Evolutionary conservation across 2,888 invertebrate species (phyloP).

Genomic region (Hirtodrosophila alboralis): DNA sequence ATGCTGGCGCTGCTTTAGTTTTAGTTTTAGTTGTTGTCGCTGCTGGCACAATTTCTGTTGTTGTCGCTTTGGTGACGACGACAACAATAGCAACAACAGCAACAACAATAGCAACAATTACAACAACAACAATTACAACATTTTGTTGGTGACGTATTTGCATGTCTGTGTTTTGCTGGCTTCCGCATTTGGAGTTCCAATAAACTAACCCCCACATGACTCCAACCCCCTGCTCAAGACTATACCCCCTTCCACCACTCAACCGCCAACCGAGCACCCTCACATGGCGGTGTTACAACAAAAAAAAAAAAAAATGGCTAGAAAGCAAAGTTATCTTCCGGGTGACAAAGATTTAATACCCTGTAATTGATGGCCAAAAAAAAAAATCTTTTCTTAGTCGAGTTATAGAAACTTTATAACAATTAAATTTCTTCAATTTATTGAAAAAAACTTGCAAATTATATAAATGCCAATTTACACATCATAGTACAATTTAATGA

Average conservation of each 20-base stretch:
- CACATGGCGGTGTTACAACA: not conserved
- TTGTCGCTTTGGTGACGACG: slow-evolving; percentile 59
- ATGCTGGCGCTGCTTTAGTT: slow-evolving; percentile 62
- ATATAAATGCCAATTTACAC: too few relatives aligned
- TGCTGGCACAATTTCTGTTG: slow-evolving; percentile 80
- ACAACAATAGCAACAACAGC: slow-evolving; percentile 44
- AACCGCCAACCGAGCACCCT: slow-evolving; percentile 10
- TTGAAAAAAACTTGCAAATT: too few relatives aligned
- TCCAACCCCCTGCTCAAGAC: slow-evolving; percentile 16
- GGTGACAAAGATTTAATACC: too few relatives aligned
- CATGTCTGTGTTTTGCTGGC: slow-evolving; percentile 64
- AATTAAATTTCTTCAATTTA: too few relatives aligned
- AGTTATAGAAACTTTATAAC: too few relatives aligned
- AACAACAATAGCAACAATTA: slow-evolving; percentile 11
- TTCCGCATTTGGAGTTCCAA: slow-evolving; percentile 70
- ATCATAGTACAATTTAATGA: too few relatives aligned
- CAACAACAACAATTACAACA: not conserved
- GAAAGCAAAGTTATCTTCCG: not conserved
- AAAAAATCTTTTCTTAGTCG: too few relatives aligned
- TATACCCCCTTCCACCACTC: not conserved
- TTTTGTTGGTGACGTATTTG: slow-evolving; percentile 72
- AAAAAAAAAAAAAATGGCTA: slow-evolving; percentile 1
- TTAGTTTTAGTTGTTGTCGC: slow-evolving; percentile 45
- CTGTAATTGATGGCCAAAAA: too few relatives aligned
- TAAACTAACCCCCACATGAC: slow-evolving; percentile 38